Percentiles rank a stretch among this genome's conserved stretches.
Conservation (phyloP, 2,113 vertebrate genomes). For the Poecile atricapillus region DNA sequence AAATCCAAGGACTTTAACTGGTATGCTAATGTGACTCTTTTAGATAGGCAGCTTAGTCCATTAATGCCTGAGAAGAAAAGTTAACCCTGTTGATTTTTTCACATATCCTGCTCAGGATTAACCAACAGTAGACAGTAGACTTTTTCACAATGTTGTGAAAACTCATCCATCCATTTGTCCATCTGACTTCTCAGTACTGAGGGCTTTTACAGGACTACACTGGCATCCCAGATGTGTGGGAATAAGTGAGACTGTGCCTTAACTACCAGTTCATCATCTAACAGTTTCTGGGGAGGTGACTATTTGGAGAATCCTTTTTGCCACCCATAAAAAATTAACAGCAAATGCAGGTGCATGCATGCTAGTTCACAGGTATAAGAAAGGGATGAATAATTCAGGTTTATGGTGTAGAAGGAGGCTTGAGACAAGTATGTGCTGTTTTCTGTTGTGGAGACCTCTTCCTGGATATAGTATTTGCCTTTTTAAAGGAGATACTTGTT, state of each 20-base stretch:
- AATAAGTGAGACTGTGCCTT: neutral
- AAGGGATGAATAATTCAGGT: neutral
- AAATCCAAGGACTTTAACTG: neutral
- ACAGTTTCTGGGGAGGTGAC: neutral
- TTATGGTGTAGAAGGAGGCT: neutral
- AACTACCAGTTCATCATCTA: neutral
- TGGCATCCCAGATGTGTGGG: neutral
- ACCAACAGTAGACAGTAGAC: neutral
- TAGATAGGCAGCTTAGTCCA: neutral
- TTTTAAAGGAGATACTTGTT: neutral
- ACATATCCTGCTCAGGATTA: neutral
- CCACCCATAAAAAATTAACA: neutral
- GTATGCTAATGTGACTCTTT: neutral
- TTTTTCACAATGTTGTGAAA: neutral
- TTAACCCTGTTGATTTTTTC: neutral
- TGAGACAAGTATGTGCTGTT: neutral
- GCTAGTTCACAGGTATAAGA: neutral
- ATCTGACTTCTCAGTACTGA: neutral
- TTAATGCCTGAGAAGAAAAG: neutral
- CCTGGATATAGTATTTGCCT: neutral
- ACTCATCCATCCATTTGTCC: neutral
- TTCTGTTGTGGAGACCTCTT: neutral
- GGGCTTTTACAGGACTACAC: neutral
- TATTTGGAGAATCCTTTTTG: neutral
- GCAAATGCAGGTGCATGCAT: neutral